Evolutionary conservation across 2,888 invertebrate species (phyloP), one percentile per base, ranked within the genome.

Genomic region (Osmoderma eremita): DNA sequence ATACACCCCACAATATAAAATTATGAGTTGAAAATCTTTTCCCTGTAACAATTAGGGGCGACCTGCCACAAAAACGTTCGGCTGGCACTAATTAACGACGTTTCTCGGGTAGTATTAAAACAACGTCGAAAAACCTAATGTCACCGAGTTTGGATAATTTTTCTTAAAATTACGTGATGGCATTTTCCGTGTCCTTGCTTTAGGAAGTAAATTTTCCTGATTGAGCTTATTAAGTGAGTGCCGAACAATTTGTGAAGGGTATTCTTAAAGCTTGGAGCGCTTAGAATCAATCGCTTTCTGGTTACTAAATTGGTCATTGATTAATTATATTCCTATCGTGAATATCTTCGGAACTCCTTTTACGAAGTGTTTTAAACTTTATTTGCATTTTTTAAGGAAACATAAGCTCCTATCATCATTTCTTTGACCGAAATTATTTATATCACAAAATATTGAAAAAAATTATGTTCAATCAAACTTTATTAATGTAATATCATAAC

Each of bases 81-180:
- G 30, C 30, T 24, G 17, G 17, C 45, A 61, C 45, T 61, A 61
- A 61, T 61, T 61, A 61, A 45, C 45, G 45, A n/a, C 58, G 18
- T 61, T 61, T 61, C 58, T 61, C 30, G 42, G 30, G 30, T 45
- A 45, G 45, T 61, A 61, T 61, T 61, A 45, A 61, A 61, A 36
- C 18, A 61, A 61, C 30, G 38, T 38, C 53, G 58, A 61, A 45
- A 45, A 61, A 30, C 30, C 45, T 45, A 61, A 61, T 45, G 45
- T 61, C 45, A 45, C 18, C 45, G 58, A 61, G 24, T 41, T 61
- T 45, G 45, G 58, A 45, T 30, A 30, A 61, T 45, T 61, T 58
- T 61, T 61, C 45, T 61, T 30, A 13, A 61, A 61, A 61, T 48
- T 45, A 61, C 58, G 58, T 61, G 58, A 61, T 45, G 30, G 58